Base-by-base conservation (phyloP, 2,888 invertebrate genomes). In the Epinotia demarniana region DNA sequence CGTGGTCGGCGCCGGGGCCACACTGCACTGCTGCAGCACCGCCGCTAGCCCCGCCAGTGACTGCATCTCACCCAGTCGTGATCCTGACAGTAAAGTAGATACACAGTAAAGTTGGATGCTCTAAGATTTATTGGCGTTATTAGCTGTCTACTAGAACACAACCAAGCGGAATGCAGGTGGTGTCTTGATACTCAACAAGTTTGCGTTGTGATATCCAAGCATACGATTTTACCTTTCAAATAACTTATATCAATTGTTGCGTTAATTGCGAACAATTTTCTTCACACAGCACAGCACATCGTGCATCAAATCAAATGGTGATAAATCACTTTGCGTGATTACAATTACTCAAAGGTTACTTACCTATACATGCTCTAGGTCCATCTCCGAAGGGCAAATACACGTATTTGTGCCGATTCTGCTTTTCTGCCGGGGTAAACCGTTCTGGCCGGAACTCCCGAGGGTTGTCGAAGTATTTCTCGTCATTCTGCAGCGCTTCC, bases 391-490 rank as follows among this genome's bases (percentile, higher is more conserved):
- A 79, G 2, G 79, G 79, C 58, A 79, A 23, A 77, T 82, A 87
- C 1, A 79, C 75, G 33, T 78, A 80, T 77, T 81, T 80, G 19
- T 78, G 69, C 8, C 67, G 72, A 6, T 77, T 70, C 5, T 73
- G 78, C 6, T 70, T 71, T 43, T 80, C 79, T 8, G 79, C 80
- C 0, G 80, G 77, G 3, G 76, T 75, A 71, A 86, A 86, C 43
- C 86, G 78, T n/a, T 84, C 84, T 0, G 86, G 79, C 2, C 72
- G 64, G 46, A 79, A 79, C 43, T 77, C 76, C 4, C 53, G 13
- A 19, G 79, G 79, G 55, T 77, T 78, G 3, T 79, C 75, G 39
- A 75, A 79, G 60, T 79, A 79, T 46, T 77, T 55, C n/a, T 75
- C 76, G 8, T 79, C 79, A 13, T 73, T 79, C 23, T 79, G 79